Percentiles rank a stretch among this genome's conserved stretches.
Evolutionary conservation across 2,797 vertebrate genomes (phyloP).

Genomic region (Syngnathus acus): DNA sequence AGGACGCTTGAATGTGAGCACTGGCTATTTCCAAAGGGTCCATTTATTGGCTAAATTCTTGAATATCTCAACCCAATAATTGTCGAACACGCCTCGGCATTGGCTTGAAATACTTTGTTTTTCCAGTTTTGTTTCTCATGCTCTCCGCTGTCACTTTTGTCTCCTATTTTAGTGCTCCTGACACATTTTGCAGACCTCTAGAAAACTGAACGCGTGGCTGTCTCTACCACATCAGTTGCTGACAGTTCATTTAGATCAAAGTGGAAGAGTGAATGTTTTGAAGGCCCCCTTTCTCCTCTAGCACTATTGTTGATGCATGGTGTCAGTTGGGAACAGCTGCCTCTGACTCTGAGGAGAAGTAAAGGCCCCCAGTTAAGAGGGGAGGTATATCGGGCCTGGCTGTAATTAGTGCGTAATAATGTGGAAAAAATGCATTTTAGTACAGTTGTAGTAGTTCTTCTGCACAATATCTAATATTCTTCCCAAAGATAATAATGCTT

Average conservation of each 20-base stretch:
- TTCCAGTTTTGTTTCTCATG: slow-evolving; percentile 15
- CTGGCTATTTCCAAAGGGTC: slow-evolving; percentile 7
- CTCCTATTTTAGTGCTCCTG: slow-evolving; percentile 31
- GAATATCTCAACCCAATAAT: neutral
- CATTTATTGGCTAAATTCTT: neutral
- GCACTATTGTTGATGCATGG: slow-evolving; percentile 38
- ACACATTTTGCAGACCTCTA: slow-evolving; percentile 44
- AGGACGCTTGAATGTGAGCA: neutral
- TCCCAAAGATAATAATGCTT: neutral
- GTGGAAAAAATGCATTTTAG: neutral
- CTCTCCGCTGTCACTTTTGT: slow-evolving; percentile 23
- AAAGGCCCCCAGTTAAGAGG: neutral
- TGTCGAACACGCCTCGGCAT: neutral
- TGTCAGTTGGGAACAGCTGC: slow-evolving; percentile 55
- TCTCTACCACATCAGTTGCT: slow-evolving; percentile 50
- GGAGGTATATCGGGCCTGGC: neutral
- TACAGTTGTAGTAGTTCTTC: neutral
- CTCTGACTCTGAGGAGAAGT: slow-evolving; percentile 23
- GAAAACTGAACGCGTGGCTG: slow-evolving; percentile 26
- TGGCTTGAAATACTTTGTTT: slow-evolving; percentile 7
- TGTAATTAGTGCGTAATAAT: neutral
- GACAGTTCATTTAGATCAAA: slow-evolving; percentile 47
- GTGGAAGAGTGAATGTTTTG: slow-evolving; percentile 17
- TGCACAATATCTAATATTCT: neutral
- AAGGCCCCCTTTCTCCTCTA: slow-evolving; percentile 43